phyloP scores from a whole-genome alignment of 2,797 vertebrate species.

The Myripristis jacobus region DNA sequence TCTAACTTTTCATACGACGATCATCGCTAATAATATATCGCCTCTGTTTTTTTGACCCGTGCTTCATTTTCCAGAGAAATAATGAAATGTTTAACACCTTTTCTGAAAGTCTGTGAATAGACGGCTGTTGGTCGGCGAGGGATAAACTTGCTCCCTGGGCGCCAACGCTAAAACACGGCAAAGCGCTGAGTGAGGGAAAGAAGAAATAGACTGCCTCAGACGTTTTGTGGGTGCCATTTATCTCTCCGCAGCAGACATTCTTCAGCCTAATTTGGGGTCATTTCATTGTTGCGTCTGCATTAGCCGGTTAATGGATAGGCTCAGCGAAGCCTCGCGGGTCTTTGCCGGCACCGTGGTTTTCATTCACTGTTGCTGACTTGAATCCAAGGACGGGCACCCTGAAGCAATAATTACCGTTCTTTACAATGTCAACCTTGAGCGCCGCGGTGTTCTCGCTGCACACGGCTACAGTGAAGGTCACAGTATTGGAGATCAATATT shows the following conservation, averaged over 20 bases:
- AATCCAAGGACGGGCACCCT: conserved; percentile 39
- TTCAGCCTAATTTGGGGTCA: conserved; percentile 42
- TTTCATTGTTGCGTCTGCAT: conserved; percentile 56
- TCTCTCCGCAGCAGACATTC: conserved; percentile 39
- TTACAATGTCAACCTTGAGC: conserved; percentile 7
- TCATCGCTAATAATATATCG: background rate
- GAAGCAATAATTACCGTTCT: conserved; percentile 1
- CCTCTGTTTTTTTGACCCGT: background rate
- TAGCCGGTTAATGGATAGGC: conserved; percentile 51
- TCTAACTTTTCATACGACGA: background rate
- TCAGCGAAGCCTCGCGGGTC: conserved; percentile 39
- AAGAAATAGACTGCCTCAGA: conserved; percentile 6
- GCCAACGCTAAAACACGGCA: conserved; percentile 19
- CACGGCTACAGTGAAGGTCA: conserved; percentile 19
- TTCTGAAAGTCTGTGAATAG: background rate
- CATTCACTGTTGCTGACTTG: conserved; percentile 29
- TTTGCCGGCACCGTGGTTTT: conserved; percentile 26
- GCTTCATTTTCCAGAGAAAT: background rate
- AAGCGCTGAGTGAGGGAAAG: background rate
- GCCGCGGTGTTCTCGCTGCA: conserved; percentile 5
- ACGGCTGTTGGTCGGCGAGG: background rate
- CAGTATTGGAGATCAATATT: conserved; percentile 18
- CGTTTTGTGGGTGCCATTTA: conserved; percentile 16
- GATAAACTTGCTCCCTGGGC: conserved; percentile 1
- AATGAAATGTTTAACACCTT: background rate